Percentiles rank a stretch among this genome's conserved stretches.
These are phyloP conservation scores for Cantharis rustica DNA, from an alignment of 2,888 invertebrate species.

Conservation along the genomic window DNA sequence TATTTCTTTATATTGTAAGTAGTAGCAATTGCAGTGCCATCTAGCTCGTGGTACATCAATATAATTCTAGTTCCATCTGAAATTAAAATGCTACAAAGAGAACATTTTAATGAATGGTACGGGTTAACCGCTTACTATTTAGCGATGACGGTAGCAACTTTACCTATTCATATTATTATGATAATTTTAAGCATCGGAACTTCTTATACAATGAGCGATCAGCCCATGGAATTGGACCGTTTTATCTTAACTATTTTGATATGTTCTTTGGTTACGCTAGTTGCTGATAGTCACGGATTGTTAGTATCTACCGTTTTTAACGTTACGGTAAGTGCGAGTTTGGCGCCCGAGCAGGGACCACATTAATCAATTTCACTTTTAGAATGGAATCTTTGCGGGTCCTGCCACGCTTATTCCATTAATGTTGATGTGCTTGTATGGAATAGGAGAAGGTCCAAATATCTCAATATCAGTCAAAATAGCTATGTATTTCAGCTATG, in stretches of 20 bases:
- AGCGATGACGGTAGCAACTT: slow-evolving; percentile 70
- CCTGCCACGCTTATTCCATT: slow-evolving; percentile 86
- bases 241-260: slow-evolving; percentile 71
- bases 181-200: slow-evolving; percentile 70
- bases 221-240: slow-evolving; percentile 73
- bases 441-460: slow-evolving; percentile 71
- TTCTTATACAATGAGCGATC: slow-evolving; percentile 75
- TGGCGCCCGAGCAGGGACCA: too few species aligned
- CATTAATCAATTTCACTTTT: slow-evolving; percentile 45
- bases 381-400: slow-evolving; percentile 90
- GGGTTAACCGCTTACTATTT: slow-evolving; percentile 78
- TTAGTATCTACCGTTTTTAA: slow-evolving; percentile 75
- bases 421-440: slow-evolving; percentile 84
- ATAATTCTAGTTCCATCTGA: slow-evolving; percentile 75
- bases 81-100: slow-evolving; percentile 76
- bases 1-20: slow-evolving; percentile 78
- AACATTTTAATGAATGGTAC: slow-evolving; percentile 88
- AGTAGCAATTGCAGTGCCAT: too few species aligned
- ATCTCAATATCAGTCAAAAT: slow-evolving; percentile 76
- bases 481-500: slow-evolving; percentile 80
- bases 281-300: slow-evolving; percentile 79
- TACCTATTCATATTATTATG: slow-evolving; percentile 73
- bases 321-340: slow-evolving; percentile 74
- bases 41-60: too few species aligned
- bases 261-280: slow-evolving; percentile 72